These are phyloP conservation scores for Drosophila lacteicornis DNA, from an alignment of 1,140 invertebrate genomes.

Conservation along the genomic window DNA sequence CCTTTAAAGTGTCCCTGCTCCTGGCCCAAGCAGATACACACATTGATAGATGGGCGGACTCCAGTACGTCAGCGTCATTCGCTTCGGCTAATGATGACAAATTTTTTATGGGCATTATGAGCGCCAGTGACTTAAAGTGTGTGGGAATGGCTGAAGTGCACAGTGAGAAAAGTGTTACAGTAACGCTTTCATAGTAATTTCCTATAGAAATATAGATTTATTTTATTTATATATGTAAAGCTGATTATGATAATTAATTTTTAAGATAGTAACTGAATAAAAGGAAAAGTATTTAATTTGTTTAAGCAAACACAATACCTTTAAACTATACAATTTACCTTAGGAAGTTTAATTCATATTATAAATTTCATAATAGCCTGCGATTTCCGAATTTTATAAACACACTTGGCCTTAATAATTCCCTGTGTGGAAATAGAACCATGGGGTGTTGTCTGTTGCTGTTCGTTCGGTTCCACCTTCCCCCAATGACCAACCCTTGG, in stretches of 20 bases:
- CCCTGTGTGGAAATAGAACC: slow-evolving; percentile 37
- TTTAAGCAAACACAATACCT: neutral
- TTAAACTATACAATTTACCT: no score
- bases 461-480: slow-evolving; percentile 6
- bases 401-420: neutral
- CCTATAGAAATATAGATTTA: no score
- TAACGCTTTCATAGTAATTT: no score
- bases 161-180: neutral
- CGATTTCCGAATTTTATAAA: neutral
- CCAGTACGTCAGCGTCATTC: slow-evolving; percentile 57
- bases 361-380: no score
- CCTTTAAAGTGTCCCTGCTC: slow-evolving; percentile 70
- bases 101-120: slow-evolving; percentile 83
- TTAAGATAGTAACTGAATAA: no score
- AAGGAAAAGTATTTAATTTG: no score
- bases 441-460: slow-evolving; percentile 26
- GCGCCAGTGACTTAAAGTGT: slow-evolving; percentile 70
- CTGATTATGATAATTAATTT: no score
- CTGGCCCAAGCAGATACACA: slow-evolving; percentile 28
- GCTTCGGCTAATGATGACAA: slow-evolving; percentile 76
- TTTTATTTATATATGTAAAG: no score
- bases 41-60: slow-evolving; percentile 71
- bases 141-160: slow-evolving; percentile 40
- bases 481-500: slow-evolving; percentile 30
- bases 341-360: no score